Percentiles rank a stretch among this genome's conserved stretches.
Conservation (phyloP, 2,888 invertebrate genomes). For the Amphimallon solstitiale region DNA sequence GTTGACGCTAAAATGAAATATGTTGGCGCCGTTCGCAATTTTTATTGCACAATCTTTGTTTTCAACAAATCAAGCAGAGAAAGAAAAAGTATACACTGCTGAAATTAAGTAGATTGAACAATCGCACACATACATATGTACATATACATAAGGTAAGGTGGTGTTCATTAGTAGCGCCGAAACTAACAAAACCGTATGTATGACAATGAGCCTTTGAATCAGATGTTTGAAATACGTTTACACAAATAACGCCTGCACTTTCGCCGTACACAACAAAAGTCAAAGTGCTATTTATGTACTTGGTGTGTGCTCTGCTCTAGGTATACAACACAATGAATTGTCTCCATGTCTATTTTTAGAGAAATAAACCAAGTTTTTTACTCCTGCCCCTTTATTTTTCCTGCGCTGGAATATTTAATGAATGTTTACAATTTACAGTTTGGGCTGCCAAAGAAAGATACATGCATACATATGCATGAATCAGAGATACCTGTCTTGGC, state of each 20-base stretch:
- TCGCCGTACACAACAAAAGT: conserved; percentile 5
- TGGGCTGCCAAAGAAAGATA: too few relatives aligned
- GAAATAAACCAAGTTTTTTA: neutral
- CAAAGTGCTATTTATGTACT: conserved; percentile 10
- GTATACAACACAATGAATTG: conserved; percentile 5
- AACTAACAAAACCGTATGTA: neutral
- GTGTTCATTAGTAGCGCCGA: too few relatives aligned
- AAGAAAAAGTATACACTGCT: too few relatives aligned
- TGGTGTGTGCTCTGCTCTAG: too few relatives aligned
- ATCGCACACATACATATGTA: neutral
- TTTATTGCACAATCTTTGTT: too few relatives aligned
- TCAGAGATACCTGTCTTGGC: neutral
- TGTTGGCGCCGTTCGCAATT: too few relatives aligned
- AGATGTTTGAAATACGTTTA: conserved; percentile 10
- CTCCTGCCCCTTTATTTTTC: neutral
- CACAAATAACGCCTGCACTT: conserved; percentile 2
- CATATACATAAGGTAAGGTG: neutral
- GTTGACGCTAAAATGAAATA: too few relatives aligned
- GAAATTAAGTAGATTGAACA: too few relatives aligned
- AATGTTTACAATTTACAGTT: conserved; percentile 5
- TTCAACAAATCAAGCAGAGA: too few relatives aligned
- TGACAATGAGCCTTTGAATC: neutral
- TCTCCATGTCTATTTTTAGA: neutral
- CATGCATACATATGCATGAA: too few relatives aligned
- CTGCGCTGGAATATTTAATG: neutral